phyloP scores from a whole-genome alignment of 2,113 vertebrate genomes.

The Salvator merianae region DNA sequence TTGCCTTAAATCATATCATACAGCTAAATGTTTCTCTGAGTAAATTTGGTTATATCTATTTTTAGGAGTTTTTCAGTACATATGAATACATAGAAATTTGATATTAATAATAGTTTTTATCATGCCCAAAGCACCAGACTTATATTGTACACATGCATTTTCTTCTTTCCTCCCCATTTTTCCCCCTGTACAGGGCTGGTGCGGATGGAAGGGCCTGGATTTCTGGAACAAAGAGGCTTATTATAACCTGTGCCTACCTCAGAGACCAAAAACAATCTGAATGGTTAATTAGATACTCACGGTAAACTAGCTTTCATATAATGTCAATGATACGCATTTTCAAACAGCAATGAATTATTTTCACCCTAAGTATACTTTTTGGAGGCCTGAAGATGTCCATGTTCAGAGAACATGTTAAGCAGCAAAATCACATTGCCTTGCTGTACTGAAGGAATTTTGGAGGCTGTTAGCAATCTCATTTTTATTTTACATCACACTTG shows the following conservation, averaged over 20 bases:
- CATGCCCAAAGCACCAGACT: not conserved
- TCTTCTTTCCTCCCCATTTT: slow-evolving; percentile 25
- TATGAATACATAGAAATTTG: not conserved
- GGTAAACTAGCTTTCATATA: not conserved
- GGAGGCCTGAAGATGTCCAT: not conserved
- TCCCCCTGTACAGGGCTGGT: slow-evolving; percentile 86
- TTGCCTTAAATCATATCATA: too few species aligned
- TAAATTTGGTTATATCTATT: not conserved
- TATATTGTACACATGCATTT: not conserved
- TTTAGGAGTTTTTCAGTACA: too few species aligned
- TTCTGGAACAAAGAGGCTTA: slow-evolving; percentile 95
- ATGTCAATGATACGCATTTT: not conserved
- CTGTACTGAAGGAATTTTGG: not conserved
- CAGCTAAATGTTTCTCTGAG: not conserved
- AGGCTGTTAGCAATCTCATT: not conserved
- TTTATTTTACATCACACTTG: not conserved
- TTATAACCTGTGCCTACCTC: slow-evolving; percentile 96
- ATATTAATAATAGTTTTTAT: not conserved
- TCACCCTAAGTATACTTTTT: not conserved
- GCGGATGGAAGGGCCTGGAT: slow-evolving; percentile 93
- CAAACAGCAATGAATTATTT: slow-evolving; percentile 21
- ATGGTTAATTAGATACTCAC: not conserved
- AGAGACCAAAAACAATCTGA: slow-evolving; percentile 85
- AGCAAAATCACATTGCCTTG: not conserved
- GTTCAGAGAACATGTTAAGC: too few species aligned